Percentiles rank a stretch among this genome's conserved stretches.
These are phyloP conservation scores for Brienomyrus brachyistius DNA, from an alignment of 2,113 vertebrate genomes.

Conservation along the genomic window DNA sequence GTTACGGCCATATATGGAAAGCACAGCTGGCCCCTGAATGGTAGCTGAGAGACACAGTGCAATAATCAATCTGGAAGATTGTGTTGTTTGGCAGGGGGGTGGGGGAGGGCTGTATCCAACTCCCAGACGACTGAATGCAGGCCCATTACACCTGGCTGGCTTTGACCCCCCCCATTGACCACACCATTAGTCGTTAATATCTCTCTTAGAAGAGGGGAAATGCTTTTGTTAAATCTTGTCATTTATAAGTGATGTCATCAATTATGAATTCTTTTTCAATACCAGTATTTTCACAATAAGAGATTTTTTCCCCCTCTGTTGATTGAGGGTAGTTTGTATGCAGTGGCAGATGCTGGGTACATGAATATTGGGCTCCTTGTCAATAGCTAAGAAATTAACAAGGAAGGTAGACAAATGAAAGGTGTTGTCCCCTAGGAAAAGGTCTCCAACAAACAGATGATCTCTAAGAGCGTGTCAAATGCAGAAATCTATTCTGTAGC, in stretches of 20 bases:
- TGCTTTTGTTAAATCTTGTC: neutral
- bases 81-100: neutral
- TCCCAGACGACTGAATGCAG: neutral
- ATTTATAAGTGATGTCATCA: neutral
- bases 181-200: neutral
- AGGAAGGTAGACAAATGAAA: neutral
- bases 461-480: neutral
- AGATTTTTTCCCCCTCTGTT: neutral
- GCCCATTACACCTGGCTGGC: neutral
- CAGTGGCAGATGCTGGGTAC: neutral
- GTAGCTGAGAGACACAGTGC: neutral
- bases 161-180: neutral
- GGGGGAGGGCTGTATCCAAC: neutral
- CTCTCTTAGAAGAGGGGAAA: neutral
- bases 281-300: neutral
- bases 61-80: constrained; percentile 8
- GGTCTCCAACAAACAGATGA: neutral
- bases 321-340: neutral
- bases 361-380: neutral
- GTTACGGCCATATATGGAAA: constrained; percentile 29
- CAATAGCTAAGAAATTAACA: neutral
- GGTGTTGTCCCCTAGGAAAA: neutral
- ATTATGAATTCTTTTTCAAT: neutral
- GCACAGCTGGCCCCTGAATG: neutral
- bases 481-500: neutral